Evolutionary conservation across 2,888 invertebrate species (phyloP), one percentile per base, ranked within the genome.

Genomic region (Strigamia maritima): DNA sequence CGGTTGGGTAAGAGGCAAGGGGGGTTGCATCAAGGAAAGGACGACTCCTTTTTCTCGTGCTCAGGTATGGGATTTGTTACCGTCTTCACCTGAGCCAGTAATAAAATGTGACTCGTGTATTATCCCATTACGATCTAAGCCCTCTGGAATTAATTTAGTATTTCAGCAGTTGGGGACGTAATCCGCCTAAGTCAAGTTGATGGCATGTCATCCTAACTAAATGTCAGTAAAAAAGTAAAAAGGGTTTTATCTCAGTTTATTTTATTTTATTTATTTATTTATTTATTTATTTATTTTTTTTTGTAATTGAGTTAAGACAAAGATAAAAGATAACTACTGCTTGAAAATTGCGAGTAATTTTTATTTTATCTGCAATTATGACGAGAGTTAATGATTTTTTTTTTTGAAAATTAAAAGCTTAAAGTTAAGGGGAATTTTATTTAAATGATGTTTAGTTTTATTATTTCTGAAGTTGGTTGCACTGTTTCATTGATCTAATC

Each of bases 41-140:
- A 16, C 49, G n/a, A 49, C 49, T 49, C 19, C 49, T 19, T 49
- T 49, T n/a, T 19, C 49, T 14, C n/a, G 49, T 49, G n/a, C 49
- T 49, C 49, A 49, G 49, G 49, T 49, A 49, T 6, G 49, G 49
- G 49, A 49, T 49, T 49, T 49, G 49, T 49, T 49, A 49, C 49
- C 49, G 49, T n/a, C 16, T 49, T 49, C 49, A 49, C 49, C 49
- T 49, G 49, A 49, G 49, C 49, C 49, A 49, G 49, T 49, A 49
- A 49, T 49, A 49, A 49, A 49, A 49, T 49, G 49, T 49, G 49
- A 49, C 49, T 49, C 49, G 49, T 49, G 49, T 49, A 49, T 49
- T 49, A 49, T 49, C 49, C 49, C 49, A 49, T 49, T 49, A 19
- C 49, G 49, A 31, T n/a, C 49, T 49, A 49, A 49, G 49, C 49